Base-by-base conservation (phyloP, 2,113 vertebrate genomes). In the Zapus hudsonius region DNA sequence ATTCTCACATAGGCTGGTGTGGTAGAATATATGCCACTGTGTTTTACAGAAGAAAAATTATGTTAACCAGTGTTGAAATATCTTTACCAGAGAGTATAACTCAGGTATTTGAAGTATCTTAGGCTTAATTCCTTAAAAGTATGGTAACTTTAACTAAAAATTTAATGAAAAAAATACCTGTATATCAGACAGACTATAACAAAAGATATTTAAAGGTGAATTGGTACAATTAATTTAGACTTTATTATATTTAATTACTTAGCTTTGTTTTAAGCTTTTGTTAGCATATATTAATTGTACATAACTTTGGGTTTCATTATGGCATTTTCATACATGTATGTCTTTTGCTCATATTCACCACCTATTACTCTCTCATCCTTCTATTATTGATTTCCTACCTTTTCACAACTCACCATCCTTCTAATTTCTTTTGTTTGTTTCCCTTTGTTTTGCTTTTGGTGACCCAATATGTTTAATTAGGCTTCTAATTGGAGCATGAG, bases 1-100 rank as follows among this genome's bases (percentile, higher is more conserved):
- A 42, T 38, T 86, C 36, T 89, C 22, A 74, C 59, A 55, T 25
- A 40, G 92, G 91, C 36, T 47, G 59, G 33, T 42, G 17, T 33
- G 73, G 63, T 84, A 70, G 76, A 87, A n/a, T 75, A 80, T 33
- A 55, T 64, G 42, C 81, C 27, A 57, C 16, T 66, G 20, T 72
- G 61, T 91, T 92, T 94, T 80, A 89, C 20, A 80, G 16, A 73
- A 92, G 84, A 15, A 44, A 89, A 85, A 75, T 22, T 84, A 52
- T 42, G 64, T 92, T 90, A 63, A 78, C 79, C 33, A 57, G 40
- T n/a, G 38, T 59, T 31, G 19, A 79, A 79, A 64, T 84, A 33
- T 59, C 69, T 91, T 84, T 20, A 74, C 29, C 64, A 64, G 16
- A 69, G 52, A 59, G 22, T 36, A 31, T 7, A 87, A 59, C 84